Conservation (phyloP, 2,113 vertebrate species). For the Glaucomys volans region DNA sequence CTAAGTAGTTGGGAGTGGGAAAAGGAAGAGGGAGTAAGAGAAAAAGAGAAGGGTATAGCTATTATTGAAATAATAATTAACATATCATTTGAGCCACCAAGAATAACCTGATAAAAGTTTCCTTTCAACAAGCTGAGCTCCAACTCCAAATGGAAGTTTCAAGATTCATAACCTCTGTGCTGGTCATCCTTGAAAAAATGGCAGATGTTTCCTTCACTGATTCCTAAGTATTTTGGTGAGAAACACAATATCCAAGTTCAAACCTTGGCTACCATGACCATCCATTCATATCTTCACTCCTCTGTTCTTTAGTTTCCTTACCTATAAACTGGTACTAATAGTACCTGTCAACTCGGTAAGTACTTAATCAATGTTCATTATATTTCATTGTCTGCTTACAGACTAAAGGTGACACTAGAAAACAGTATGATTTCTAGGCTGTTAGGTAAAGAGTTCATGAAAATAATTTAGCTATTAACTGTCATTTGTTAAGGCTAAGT, state of each 20-base stretch:
- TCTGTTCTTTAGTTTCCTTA: conserved; percentile 4
- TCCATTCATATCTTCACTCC: neutral
- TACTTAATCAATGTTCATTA: neutral
- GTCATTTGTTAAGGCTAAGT: neutral
- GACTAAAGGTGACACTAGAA: conserved; percentile 8
- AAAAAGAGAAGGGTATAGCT: neutral
- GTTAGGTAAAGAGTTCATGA: neutral
- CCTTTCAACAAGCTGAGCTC: neutral
- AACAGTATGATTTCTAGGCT: conserved; percentile 1
- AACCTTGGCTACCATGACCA: neutral
- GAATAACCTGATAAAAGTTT: neutral
- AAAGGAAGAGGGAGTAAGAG: neutral
- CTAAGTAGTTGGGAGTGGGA: rapidly evolving
- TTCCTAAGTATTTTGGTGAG: neutral
- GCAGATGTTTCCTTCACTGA: neutral
- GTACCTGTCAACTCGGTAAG: neutral
- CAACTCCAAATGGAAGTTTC: neutral
- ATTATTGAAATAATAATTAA: neutral
- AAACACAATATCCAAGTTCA: neutral
- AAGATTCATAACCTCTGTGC: neutral
- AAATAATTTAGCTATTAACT: conserved; percentile 6
- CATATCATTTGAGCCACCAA: neutral
- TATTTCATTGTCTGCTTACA: neutral
- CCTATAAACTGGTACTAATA: neutral
- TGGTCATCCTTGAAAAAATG: neutral